phyloP scores from a whole-genome alignment of 2,797 vertebrate genomes.

The Mastacembelus armatus region DNA sequence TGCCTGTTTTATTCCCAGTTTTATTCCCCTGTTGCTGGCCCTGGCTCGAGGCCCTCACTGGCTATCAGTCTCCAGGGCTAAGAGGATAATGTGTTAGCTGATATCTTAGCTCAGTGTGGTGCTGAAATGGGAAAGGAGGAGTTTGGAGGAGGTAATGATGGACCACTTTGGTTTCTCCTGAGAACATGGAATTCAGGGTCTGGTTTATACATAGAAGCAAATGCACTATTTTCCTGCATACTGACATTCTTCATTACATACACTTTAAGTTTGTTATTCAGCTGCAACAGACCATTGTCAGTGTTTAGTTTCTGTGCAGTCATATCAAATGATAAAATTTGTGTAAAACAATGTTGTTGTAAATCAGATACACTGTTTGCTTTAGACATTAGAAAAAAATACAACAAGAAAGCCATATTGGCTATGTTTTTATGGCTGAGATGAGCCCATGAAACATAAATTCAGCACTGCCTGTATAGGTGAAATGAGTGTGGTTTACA shows the following conservation, averaged over 20 bases:
- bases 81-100: slow-evolving; percentile 92
- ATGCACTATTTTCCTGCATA: slow-evolving; percentile 29
- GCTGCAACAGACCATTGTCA: neutral
- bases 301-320: neutral
- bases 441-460: slow-evolving; percentile 43
- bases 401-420: slow-evolving; percentile 17
- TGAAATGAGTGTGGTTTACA: slow-evolving; percentile 66
- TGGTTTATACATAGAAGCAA: slow-evolving; percentile 33
- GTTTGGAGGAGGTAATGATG: slow-evolving; percentile 83
- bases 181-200: slow-evolving; percentile 74
- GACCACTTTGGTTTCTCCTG: slow-evolving; percentile 82
- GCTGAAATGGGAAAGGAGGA: slow-evolving; percentile 86
- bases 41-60: slow-evolving; percentile 79
- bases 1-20: slow-evolving; percentile 72
- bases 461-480: slow-evolving; percentile 56
- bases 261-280: neutral
- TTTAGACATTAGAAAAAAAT: slow-evolving; percentile 17
- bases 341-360: slow-evolving; percentile 5
- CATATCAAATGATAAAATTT: slow-evolving; percentile 4
- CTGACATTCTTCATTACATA: slow-evolving; percentile 16
- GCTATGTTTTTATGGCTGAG: slow-evolving; percentile 29
- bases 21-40: slow-evolving; percentile 70
- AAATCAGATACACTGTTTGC: slow-evolving; percentile 24
- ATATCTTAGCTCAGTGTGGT: slow-evolving; percentile 86
- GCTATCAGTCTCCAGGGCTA: slow-evolving; percentile 84